A percentile compares a stretch with the other conserved stretches of the same genome.
Conservation (phyloP, 2,888 invertebrate genomes). For the Eueremaeus valkanovi region DNA sequence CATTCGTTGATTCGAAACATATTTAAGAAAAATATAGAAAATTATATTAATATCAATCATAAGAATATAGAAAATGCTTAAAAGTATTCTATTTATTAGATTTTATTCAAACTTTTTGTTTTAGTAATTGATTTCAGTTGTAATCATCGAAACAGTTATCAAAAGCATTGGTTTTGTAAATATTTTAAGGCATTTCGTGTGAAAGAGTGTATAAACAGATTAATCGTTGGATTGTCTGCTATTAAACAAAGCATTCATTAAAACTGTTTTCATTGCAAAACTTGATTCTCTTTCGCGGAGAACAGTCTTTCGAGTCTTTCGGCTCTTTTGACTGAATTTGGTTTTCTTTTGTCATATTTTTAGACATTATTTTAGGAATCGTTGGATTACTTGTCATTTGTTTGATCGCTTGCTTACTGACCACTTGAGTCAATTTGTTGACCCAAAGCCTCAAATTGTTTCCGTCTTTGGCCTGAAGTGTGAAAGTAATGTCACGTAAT, state of each 20-base stretch:
- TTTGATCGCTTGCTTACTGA: neutral
- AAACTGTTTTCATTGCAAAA: conserved; percentile 3
- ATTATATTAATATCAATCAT: neutral
- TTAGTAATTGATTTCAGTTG: too few relatives aligned
- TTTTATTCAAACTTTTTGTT: too few relatives aligned
- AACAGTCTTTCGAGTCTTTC: neutral
- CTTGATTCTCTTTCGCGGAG: conserved; percentile 15
- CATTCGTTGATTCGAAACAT: neutral
- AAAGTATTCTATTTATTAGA: too few relatives aligned
- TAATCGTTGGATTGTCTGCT: neutral
- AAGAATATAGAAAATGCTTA: too few relatives aligned
- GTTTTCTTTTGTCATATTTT: neutral
- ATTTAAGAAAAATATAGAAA: neutral
- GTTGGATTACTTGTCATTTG: conserved; percentile 13
- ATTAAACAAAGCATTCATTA: neutral
- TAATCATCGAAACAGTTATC: too few relatives aligned
- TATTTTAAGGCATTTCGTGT: conserved; percentile 9
- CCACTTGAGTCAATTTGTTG: conserved; percentile 26
- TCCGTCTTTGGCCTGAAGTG: neutral
- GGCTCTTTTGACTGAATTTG: neutral
- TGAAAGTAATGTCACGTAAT: conserved; percentile 25
- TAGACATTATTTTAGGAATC: conserved; percentile 23
- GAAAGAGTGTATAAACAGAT: neutral
- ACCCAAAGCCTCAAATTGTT: conserved; percentile 6
- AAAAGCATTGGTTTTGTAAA: too few relatives aligned